Conservation (phyloP, 92 coral and sea anemone genomes). For the Epizoanthus stellaris region DNA sequence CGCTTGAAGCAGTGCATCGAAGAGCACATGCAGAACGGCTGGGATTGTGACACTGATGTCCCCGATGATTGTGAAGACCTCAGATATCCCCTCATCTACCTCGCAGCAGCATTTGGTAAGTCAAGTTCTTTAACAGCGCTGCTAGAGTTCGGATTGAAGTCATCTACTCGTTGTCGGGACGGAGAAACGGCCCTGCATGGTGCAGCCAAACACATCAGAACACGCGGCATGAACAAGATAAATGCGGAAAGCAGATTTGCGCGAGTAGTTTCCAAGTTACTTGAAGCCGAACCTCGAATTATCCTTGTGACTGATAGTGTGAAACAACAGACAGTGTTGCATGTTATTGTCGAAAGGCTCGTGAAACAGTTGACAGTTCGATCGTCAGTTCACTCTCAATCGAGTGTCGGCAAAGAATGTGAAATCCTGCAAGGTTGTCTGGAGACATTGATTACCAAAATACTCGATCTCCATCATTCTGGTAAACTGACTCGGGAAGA, state of each 20-base stretch:
- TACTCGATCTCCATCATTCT: neutral
- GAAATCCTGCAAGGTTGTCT: neutral
- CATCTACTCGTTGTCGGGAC: neutral
- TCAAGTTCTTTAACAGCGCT: slow-evolving; percentile 1
- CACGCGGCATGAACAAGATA: neutral
- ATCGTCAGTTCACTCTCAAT: too few relatives aligned
- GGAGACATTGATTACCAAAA: neutral
- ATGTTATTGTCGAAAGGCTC: neutral
- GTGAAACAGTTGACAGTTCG: neutral
- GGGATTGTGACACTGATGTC: slow-evolving; percentile 1
- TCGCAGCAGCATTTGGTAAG: slow-evolving; percentile 22
- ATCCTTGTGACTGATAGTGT: neutral
- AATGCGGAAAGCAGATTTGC: neutral
- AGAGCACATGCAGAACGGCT: neutral
- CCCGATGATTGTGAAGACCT: slow-evolving; percentile 8
- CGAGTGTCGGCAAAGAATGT: neutral
- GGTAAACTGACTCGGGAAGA: neutral
- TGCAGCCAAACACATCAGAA: slow-evolving; percentile 1
- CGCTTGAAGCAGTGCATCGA: neutral
- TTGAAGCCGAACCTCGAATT: neutral
- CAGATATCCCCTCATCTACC: slow-evolving; percentile 7
- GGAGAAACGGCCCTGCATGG: slow-evolving; percentile 17
- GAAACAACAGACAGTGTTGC: neutral
- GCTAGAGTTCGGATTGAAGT: neutral
- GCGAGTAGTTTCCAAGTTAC: slow-evolving; percentile 15